A percentile compares a stretch with the other conserved stretches of the same genome.
Evolutionary conservation across 2,888 invertebrate genomes (phyloP).

Genomic region (Hylaea fasciaria): DNA sequence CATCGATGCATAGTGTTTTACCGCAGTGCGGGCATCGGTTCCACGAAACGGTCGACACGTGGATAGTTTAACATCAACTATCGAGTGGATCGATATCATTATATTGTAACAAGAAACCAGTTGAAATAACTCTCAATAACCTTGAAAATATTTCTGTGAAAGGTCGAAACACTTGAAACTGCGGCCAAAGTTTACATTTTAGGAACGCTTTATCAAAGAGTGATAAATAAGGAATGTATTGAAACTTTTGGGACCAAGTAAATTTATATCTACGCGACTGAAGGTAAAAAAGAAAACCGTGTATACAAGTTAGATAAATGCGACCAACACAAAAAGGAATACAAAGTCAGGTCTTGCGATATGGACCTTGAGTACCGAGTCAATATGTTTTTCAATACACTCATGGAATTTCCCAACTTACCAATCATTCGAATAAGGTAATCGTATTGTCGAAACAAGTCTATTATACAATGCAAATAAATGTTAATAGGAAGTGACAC

Average conservation of each 20-base stretch:
- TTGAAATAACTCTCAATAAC: neutral
- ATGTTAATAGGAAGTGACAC: conserved; percentile 24
- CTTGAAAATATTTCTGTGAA: conserved; percentile 10
- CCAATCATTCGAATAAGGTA: conserved; percentile 1
- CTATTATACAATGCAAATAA: conserved; percentile 20
- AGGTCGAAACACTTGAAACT: neutral
- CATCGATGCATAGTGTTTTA: conserved; percentile 23
- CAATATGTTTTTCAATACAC: neutral
- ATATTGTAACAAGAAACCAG: conserved; percentile 15
- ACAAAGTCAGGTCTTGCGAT: neutral
- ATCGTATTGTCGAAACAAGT: conserved; percentile 18
- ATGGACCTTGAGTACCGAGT: neutral
- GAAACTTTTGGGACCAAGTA: neutral
- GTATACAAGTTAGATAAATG: neutral
- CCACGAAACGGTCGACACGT: conserved; percentile 36
- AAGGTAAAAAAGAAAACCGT: neutral
- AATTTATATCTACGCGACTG: neutral
- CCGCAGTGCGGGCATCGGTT: conserved; percentile 43
- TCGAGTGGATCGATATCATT: conserved; percentile 29
- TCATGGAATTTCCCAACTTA: conserved; percentile 9
- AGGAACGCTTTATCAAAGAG: neutral
- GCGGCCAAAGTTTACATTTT: neutral
- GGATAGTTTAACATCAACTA: conserved; percentile 31
- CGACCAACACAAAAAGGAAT: neutral
- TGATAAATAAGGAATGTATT: too few relatives aligned